A percentile compares a stretch with the other conserved stretches of the same genome.
These are phyloP conservation scores for Drosophila greeni DNA, from an alignment of 2,888 invertebrate species.

Conservation along the genomic window DNA sequence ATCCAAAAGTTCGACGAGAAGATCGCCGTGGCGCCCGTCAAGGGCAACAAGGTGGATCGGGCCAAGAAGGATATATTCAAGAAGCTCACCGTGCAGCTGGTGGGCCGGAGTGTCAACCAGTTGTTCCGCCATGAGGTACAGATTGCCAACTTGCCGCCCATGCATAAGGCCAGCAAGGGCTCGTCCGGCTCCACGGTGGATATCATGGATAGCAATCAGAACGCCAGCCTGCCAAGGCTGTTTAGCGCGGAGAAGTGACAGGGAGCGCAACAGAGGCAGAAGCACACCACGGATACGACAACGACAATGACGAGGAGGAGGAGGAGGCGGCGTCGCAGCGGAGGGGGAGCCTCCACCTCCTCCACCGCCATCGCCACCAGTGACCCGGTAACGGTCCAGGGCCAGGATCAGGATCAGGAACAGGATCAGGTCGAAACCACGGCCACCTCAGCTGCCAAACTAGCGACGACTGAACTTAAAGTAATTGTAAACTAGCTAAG, in stretches of 20 bases:
- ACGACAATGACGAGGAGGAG: conserved; percentile 15
- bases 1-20: conserved; percentile 92
- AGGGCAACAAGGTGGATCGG: conserved; percentile 91
- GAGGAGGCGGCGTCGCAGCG: conserved; percentile 34
- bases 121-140: conserved; percentile 92
- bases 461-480: conserved; percentile 64
- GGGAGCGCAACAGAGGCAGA: conserved; percentile 13
- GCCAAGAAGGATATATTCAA: conserved; percentile 94
- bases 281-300: not conserved
- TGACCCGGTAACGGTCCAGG: not conserved
- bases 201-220: conserved; percentile 75
- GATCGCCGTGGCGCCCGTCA: conserved; percentile 83
- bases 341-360: conserved; percentile 15
- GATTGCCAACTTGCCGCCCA: conserved; percentile 89
- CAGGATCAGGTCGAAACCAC: conserved; percentile 12
- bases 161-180: conserved; percentile 72
- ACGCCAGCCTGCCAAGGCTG: conserved; percentile 70
- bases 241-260: conserved; percentile 73
- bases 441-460: conserved; percentile 35
- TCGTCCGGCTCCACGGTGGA: conserved; percentile 34
- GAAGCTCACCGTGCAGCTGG: conserved; percentile 90
- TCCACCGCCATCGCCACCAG: conserved; percentile 8
- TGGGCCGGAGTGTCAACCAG: conserved; percentile 91
- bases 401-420: conserved; percentile 5
- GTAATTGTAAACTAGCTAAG: conserved; percentile 61